Percentiles rank a stretch among this genome's conserved stretches.
These are phyloP conservation scores for Amaurobius ferox DNA, from an alignment of 2,888 invertebrate genomes.

Conservation along the genomic window DNA sequence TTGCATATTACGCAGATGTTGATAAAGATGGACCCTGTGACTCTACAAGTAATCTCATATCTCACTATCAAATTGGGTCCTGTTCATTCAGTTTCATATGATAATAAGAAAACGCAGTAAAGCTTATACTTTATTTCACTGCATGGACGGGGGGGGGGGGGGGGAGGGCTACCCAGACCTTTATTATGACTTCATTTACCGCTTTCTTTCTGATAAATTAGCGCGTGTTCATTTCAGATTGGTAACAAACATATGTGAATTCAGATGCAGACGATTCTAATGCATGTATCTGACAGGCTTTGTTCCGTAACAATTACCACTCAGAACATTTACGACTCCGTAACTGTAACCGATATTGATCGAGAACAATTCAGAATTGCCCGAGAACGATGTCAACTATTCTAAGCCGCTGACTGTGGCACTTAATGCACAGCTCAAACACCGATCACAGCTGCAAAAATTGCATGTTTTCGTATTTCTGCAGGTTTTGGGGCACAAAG, in stretches of 20 bases:
- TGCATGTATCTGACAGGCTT: neutral
- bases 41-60: no score
- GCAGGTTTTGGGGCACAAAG: neutral
- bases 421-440: neutral
- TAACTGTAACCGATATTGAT: neutral
- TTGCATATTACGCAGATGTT: no score
- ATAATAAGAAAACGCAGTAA: no score
- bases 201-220: no score
- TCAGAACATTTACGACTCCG: neutral
- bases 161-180: no score
- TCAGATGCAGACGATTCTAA: neutral
- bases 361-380: neutral
- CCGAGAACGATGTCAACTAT: neutral
- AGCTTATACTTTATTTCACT: no score
- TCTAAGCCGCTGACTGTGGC: neutral
- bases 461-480: neutral
- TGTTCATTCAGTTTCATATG: no score
- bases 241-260: neutral
- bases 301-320: neutral
- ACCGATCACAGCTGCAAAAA: neutral
- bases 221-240: no score
- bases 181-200: no score
- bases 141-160: no score
- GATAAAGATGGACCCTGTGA: no score
- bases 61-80: no score